Conservation (phyloP, 37 sponge, comb jelly and placozoan species). For the Amphimedon queenslandica region DNA sequence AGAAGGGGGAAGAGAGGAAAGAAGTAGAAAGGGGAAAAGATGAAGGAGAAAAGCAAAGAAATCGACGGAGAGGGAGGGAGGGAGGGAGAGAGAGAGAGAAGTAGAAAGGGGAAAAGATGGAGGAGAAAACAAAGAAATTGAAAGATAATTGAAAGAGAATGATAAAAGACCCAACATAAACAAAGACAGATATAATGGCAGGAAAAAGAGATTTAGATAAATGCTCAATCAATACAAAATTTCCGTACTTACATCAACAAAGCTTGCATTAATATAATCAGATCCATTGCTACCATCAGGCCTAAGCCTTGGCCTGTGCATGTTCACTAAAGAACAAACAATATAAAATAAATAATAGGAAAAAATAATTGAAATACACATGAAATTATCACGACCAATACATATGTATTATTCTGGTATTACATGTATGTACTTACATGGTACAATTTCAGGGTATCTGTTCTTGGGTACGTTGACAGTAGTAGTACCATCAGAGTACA, state of each 20-base stretch:
- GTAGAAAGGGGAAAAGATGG: too few relatives aligned
- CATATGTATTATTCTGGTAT: too few relatives aligned
- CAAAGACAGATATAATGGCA: neutral
- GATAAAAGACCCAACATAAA: too few relatives aligned
- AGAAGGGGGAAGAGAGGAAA: neutral
- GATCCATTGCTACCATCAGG: conserved; percentile 48
- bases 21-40: too few relatives aligned
- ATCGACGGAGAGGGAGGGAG: too few relatives aligned
- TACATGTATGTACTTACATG: conserved; percentile 42
- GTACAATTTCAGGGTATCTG: conserved; percentile 36
- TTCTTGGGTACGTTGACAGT: conserved; percentile 44
- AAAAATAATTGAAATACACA: too few relatives aligned
- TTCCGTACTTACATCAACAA: conserved; percentile 49
- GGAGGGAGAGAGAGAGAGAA: too few relatives aligned
- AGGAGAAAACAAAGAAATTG: too few relatives aligned
- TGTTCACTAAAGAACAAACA: conserved; percentile 47
- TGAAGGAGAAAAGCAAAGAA: too few relatives aligned
- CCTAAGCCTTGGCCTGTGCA: conserved; percentile 41
- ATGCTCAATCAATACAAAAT: neutral
- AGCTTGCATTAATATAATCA: conserved; percentile 74
- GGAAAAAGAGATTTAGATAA: neutral
- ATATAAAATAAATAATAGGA: too few relatives aligned
- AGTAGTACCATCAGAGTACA: conserved; percentile 7
- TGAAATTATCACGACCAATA: too few relatives aligned
- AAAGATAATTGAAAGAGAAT: too few relatives aligned